These are phyloP conservation scores for Rhyacophila evoluta DNA, from an alignment of 2,888 invertebrate genomes.

Conservation along the genomic window DNA sequence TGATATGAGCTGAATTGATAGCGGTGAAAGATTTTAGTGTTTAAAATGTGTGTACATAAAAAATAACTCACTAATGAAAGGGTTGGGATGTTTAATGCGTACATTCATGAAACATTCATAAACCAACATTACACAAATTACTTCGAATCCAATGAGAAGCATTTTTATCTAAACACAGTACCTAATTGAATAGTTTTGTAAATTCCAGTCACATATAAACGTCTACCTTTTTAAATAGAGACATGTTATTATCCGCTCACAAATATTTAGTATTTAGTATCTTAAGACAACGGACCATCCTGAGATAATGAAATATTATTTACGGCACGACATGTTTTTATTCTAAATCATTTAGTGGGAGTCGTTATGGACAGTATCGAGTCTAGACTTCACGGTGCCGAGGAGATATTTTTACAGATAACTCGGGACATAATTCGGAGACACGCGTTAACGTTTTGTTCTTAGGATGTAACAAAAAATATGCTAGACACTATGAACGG, in stretches of 20 bases:
- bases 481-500: background rate
- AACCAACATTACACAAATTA: too few relatives aligned
- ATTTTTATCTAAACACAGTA: too few relatives aligned
- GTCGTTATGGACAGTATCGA: constrained; percentile 9
- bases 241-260: background rate
- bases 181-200: constrained; percentile 1
- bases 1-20: too few relatives aligned
- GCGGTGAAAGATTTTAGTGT: too few relatives aligned
- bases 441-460: constrained; percentile 9
- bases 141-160: background rate
- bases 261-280: background rate
- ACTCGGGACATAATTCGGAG: constrained; percentile 15
- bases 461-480: background rate
- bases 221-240: background rate
- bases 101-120: too few relatives aligned
- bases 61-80: too few relatives aligned
- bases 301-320: constrained; percentile 28
- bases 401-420: background rate
- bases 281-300: background rate
- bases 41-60: too few relatives aligned
- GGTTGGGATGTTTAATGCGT: too few relatives aligned
- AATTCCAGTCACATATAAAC: background rate
- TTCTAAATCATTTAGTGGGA: constrained; percentile 15
- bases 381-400: constrained; percentile 11
- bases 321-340: constrained; percentile 26